Percentiles rank a stretch among this genome's conserved stretches.
Conservation (phyloP, 2,113 vertebrate species). For the Bos indicus region DNA sequence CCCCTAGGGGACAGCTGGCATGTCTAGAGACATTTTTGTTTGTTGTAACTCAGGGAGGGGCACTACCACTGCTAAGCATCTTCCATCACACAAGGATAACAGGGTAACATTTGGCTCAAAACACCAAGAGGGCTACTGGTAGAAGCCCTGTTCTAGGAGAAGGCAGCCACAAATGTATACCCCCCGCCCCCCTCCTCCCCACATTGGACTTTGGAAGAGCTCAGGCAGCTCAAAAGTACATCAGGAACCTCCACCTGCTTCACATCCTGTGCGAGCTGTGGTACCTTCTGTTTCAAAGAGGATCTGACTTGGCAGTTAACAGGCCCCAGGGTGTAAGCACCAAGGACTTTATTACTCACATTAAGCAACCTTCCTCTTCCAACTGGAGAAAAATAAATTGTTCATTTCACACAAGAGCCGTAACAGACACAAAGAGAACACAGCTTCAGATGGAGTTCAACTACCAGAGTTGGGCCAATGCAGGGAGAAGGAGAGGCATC, state of each 20-base stretch:
- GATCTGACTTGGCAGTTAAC: not conserved
- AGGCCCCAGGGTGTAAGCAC: not conserved
- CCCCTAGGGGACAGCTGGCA: not conserved
- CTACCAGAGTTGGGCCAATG: not conserved
- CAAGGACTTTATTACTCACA: not conserved
- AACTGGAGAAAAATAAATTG: conserved; percentile 32
- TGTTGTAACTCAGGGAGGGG: not conserved
- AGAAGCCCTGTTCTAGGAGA: not conserved
- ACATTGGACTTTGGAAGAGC: not conserved
- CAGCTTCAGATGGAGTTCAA: not conserved
- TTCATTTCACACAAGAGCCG: not conserved
- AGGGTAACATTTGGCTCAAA: not conserved
- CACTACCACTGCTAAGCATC: not conserved
- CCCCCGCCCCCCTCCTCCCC: not conserved
- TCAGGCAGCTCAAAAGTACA: not conserved
- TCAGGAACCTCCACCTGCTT: not conserved
- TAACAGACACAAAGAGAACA: not conserved
- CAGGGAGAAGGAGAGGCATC: not conserved
- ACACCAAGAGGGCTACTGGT: not conserved
- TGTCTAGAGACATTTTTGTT: not conserved
- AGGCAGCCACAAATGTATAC: not conserved
- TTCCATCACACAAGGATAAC: not conserved
- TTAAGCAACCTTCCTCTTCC: conserved; percentile 40
- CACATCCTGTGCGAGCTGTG: not conserved
- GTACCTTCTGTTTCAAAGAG: not conserved